Evolutionary conservation across 2,888 invertebrate species (phyloP).

Genomic region (Mythimna pallens): DNA sequence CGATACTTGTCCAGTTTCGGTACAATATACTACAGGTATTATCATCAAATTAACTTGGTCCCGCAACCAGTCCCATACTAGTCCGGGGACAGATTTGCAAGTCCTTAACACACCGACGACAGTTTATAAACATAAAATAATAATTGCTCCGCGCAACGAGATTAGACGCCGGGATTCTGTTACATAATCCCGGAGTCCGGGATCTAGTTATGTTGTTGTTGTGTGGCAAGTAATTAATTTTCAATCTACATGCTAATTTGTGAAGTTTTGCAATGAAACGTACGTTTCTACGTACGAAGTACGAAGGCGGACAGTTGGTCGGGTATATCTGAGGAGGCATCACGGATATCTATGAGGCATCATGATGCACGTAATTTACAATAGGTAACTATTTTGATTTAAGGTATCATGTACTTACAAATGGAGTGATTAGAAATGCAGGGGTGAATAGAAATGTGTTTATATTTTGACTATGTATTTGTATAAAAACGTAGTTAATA

Average conservation of each 20-base stretch:
- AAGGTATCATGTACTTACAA: too few relatives aligned
- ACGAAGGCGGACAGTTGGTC: background rate
- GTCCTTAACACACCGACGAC: constrained; percentile 40
- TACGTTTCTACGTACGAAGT: background rate
- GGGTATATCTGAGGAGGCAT: too few relatives aligned
- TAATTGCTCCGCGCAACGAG: constrained; percentile 51
- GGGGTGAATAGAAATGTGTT: too few relatives aligned
- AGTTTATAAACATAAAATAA: constrained; percentile 59
- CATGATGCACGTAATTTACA: too few relatives aligned
- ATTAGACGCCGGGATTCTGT: constrained; percentile 47
- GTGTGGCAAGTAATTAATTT: constrained; percentile 54
- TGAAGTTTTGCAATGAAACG: constrained; percentile 34
- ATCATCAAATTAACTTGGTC: constrained; percentile 11
- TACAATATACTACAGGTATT: background rate
- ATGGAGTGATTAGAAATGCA: too few relatives aligned
- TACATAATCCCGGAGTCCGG: constrained; percentile 49
- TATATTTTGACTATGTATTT: too few relatives aligned
- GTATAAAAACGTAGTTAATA: too few relatives aligned
- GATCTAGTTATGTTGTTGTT: constrained; percentile 44
- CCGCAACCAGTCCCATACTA: constrained; percentile 12
- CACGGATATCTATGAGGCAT: too few relatives aligned
- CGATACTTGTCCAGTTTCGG: background rate
- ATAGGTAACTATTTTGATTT: too few relatives aligned
- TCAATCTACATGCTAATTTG: constrained; percentile 50
- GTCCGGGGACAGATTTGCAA: constrained; percentile 53